Evolutionary conservation across 2,888 invertebrate species (phyloP), one percentile per base, ranked within the genome.

Genomic region (Argyresthia goedartella): DNA sequence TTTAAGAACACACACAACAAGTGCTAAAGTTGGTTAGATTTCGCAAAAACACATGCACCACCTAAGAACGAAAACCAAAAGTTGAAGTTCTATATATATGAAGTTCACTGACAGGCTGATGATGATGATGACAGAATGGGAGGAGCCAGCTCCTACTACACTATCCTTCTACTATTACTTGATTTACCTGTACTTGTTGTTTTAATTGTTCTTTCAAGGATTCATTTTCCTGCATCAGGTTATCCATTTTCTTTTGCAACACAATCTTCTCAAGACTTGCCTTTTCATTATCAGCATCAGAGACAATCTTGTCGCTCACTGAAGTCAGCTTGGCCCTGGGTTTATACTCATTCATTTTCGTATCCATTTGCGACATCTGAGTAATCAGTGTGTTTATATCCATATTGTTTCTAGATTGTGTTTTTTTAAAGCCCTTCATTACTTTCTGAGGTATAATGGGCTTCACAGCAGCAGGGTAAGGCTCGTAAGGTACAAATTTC

Each of bases 401-500:
- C 66, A 91, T 85, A 63, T 91, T 91, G 58, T 90, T 91, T 61
- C 62, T 81, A 0, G 81, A 85, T 58, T 51, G 10, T 4, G 25
- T 52, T 52, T 76, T 80, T 58, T 78, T 80, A n/a, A 64, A 60
- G n/a, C 71, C 67, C 65, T 77, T 81, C 15, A 68, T 65, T 50
- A 77, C 75, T 56, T 85, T 71, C 56, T 76, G 75, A 0, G 91
- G 89, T 15, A 91, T 84, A 56, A 95, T 93, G 8, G 94, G 93
- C 66, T 92, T 93, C 0, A 95, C 92, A 50, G 95, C 95, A 13
- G 92, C 95, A 65, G 95, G 91, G 67, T 95, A 96, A 0, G 96
- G 96, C 67, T 96, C 96, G 61, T 94, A 95, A 0, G 96, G 96
- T 39, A 96, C 90, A 73, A 95, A 96, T 68, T 93, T 95, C 0